These are phyloP conservation scores for Streptopelia turtur DNA, from an alignment of 2,797 vertebrate species.

Conservation along the genomic window DNA sequence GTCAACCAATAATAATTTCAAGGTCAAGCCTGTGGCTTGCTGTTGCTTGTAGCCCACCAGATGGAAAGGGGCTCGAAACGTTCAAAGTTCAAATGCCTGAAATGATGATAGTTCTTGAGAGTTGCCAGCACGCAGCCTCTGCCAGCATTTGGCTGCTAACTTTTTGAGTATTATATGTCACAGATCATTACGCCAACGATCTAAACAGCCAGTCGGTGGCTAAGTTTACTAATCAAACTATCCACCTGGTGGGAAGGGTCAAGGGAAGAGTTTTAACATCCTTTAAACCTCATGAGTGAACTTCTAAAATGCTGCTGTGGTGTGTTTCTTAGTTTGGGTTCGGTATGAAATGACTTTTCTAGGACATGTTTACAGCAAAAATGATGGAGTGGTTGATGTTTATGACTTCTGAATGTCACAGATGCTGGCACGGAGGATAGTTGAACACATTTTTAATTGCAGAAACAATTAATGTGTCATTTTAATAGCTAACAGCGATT, in stretches of 20 bases:
- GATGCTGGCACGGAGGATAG: neutral
- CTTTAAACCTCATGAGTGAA: neutral
- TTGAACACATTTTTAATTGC: slow-evolving; percentile 36
- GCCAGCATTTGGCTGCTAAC: neutral
- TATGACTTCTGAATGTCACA: slow-evolving; percentile 64
- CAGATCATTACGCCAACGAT: neutral
- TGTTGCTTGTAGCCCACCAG: neutral
- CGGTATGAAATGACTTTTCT: neutral
- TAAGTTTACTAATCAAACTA: neutral
- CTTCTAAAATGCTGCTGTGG: neutral
- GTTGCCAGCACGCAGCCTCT: neutral
- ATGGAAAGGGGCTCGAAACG: neutral
- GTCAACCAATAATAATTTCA: neutral
- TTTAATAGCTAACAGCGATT: slow-evolving; percentile 58
- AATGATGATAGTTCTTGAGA: neutral
- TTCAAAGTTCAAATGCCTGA: neutral
- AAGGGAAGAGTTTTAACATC: slow-evolving; percentile 7
- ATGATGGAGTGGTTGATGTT: slow-evolving; percentile 52
- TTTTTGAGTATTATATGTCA: neutral
- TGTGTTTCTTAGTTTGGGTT: neutral
- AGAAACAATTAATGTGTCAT: slow-evolving; percentile 59
- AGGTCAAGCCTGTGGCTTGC: neutral
- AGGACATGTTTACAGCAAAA: slow-evolving; percentile 43
- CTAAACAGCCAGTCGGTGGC: neutral
- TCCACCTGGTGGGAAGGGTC: slow-evolving; percentile 19